Evolutionary conservation across 2,888 invertebrate species (phyloP).

Genomic region (Amiota communis): DNA sequence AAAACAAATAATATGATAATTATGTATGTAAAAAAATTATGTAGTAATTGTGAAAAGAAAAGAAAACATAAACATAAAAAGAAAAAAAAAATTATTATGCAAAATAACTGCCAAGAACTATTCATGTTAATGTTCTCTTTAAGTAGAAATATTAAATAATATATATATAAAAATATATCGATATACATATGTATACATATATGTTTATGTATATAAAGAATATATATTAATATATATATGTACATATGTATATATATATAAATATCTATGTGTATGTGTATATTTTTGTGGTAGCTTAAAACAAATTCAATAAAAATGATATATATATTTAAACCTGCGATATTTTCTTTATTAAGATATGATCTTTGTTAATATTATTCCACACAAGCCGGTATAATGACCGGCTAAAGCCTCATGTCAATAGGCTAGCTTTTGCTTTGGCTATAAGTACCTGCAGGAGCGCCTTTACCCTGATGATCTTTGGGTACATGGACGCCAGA

Average conservation of each 20-base stretch:
- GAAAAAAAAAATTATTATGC: conserved; percentile 51
- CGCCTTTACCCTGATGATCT: no score
- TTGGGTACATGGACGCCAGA: no score
- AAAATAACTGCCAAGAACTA: conserved; percentile 70
- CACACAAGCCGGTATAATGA: no score
- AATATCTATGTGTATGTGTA: conserved; percentile 48
- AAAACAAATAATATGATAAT: conserved; percentile 17
- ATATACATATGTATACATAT: conserved; percentile 25
- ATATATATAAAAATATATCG: background rate
- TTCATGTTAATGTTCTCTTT: conserved; percentile 64
- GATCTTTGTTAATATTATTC: no score
- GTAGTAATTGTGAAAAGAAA: conserved; percentile 29
- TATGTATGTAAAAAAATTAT: conserved; percentile 1
- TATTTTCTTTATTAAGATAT: no score
- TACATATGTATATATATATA: conserved; percentile 45
- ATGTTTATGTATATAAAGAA: conserved; percentile 33
- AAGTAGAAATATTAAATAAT: conserved; percentile 51
- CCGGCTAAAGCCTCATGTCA: no score
- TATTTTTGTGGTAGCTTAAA: conserved; percentile 56
- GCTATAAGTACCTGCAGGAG: no score
- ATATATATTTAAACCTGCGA: background rate
- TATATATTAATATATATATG: conserved; percentile 38
- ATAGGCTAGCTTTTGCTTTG: no score
- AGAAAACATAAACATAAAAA: conserved; percentile 34
- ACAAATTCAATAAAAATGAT: conserved; percentile 18